phyloP scores from a whole-genome alignment of 2,888 invertebrate species.

The Nomada flava region DNA sequence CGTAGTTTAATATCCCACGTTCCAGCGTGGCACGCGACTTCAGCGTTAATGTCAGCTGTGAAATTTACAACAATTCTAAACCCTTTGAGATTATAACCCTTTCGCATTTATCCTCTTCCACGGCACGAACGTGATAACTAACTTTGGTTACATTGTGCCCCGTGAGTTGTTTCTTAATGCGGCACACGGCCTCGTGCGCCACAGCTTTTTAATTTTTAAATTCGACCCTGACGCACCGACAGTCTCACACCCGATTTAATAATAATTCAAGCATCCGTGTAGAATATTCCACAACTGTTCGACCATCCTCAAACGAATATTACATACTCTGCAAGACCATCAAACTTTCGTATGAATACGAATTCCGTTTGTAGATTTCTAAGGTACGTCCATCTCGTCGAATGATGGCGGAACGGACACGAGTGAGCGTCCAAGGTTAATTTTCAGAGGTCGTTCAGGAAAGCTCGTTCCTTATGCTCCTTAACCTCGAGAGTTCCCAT shows the following conservation, averaged over 20 bases:
- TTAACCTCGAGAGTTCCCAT: slow-evolving; percentile 44
- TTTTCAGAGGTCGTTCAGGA: slow-evolving; percentile 42
- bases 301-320: too few species aligned
- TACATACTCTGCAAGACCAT: not conserved
- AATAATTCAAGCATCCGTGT: too few species aligned
- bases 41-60: slow-evolving; percentile 55
- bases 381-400: slow-evolving; percentile 6
- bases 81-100: slow-evolving; percentile 57
- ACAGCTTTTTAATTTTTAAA: slow-evolving; percentile 40
- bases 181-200: not conserved
- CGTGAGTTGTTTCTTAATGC: slow-evolving; percentile 48
- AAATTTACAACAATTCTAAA: slow-evolving; percentile 62
- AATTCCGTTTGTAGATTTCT: not conserved
- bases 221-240: slow-evolving; percentile 13
- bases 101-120: slow-evolving; percentile 52
- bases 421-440: slow-evolving; percentile 42
- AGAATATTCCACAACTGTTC: too few species aligned
- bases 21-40: slow-evolving; percentile 51
- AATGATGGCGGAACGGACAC: not conserved
- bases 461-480: slow-evolving; percentile 25
- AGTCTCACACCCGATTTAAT: too few species aligned
- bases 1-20: slow-evolving; percentile 40
- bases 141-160: slow-evolving; percentile 41
- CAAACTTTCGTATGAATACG: slow-evolving; percentile 24
- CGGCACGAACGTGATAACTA: slow-evolving; percentile 55